phyloP scores from a whole-genome alignment of 2,888 invertebrate species.

The Mimas tiliae region DNA sequence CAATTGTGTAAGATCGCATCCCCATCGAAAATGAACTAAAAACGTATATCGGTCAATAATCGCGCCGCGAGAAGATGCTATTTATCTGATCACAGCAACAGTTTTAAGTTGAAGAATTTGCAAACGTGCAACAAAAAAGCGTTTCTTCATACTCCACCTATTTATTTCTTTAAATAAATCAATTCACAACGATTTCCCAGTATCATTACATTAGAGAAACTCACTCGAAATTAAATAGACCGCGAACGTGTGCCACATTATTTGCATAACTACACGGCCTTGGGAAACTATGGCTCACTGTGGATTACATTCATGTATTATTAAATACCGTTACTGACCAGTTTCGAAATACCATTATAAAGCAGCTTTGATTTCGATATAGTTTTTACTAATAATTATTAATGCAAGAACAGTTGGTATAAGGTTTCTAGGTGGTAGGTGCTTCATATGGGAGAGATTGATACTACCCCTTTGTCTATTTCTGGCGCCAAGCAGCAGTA shows the following conservation, averaged over 20 bases:
- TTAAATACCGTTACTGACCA: background rate
- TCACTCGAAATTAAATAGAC: constrained; percentile 63
- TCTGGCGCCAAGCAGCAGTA: too few species aligned
- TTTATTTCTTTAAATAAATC: constrained; percentile 26
- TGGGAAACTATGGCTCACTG: constrained; percentile 32
- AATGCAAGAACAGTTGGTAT: too few species aligned
- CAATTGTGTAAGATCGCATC: too few species aligned
- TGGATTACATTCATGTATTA: background rate
- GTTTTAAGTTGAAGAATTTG: constrained; percentile 23
- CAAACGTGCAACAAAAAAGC: constrained; percentile 27
- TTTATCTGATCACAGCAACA: background rate
- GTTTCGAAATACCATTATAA: background rate
- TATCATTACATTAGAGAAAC: constrained; percentile 50
- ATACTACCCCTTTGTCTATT: too few species aligned
- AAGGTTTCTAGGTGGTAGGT: too few species aligned
- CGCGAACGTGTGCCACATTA: constrained; percentile 60
- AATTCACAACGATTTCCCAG: constrained; percentile 42
- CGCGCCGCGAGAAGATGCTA: background rate
- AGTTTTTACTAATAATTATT: background rate
- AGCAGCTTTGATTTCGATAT: background rate
- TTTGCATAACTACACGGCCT: constrained; percentile 58
- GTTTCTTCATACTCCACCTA: constrained; percentile 27
- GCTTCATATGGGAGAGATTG: too few species aligned
- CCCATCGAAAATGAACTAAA: too few species aligned
- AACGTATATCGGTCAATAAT: too few species aligned